A percentile compares a stretch with the other conserved stretches of the same genome.
phyloP scores from a whole-genome alignment of 1,140 invertebrate genomes.

The Palaemon carinicauda region DNA sequence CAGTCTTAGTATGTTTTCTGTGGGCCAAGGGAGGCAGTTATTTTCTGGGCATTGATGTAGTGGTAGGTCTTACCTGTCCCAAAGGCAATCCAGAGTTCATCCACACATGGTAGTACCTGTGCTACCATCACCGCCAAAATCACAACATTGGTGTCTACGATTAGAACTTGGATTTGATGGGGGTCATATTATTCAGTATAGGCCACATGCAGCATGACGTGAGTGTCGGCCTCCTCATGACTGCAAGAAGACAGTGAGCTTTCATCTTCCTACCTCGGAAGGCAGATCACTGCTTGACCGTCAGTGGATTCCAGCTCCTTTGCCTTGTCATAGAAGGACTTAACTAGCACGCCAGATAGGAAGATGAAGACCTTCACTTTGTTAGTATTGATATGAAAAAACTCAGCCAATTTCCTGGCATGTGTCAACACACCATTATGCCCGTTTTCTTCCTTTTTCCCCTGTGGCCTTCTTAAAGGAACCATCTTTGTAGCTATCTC shows the following conservation, averaged over 20 bases:
- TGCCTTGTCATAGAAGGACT: neutral
- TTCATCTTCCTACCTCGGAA: neutral
- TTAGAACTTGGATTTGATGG: neutral
- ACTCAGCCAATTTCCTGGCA: neutral
- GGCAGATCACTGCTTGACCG: neutral
- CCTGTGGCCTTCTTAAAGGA: neutral
- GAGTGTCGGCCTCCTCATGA: constrained; percentile 16
- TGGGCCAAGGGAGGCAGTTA: neutral
- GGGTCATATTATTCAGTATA: neutral
- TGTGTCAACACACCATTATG: neutral
- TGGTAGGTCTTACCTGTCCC: neutral
- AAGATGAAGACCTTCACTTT: constrained; percentile 1
- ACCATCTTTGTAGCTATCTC: neutral
- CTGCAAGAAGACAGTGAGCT: constrained; percentile 3
- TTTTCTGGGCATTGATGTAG: constrained; percentile 20
- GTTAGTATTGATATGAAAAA: neutral
- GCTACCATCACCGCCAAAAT: neutral
- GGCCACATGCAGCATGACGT: constrained; percentile 14
- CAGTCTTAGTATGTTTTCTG: neutral
- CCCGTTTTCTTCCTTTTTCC: neutral
- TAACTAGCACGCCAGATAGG: neutral
- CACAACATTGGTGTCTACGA: neutral
- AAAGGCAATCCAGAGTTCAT: constrained; percentile 3
- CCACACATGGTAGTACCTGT: too few species aligned
- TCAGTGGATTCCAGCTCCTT: neutral